Base-by-base conservation (phyloP, 2,113 vertebrate species). In the Leptosomus discolor region DNA sequence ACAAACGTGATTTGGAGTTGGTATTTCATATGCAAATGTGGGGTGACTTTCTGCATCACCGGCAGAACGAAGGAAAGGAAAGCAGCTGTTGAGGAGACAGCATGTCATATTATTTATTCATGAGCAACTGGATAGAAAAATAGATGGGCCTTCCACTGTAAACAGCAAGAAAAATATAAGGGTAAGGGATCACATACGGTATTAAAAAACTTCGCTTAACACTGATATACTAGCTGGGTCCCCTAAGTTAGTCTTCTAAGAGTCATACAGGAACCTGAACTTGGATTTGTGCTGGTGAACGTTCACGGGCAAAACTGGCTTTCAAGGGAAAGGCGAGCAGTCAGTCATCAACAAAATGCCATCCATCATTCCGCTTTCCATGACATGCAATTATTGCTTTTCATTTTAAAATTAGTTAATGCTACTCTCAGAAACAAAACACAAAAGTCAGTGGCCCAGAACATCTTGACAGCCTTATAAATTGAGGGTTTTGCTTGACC, bases 81-180 rank as follows among this genome's bases (percentile, higher is more conserved):
- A 91, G 93, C 93, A 92, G 84, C 88, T 96, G 73, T 21, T 61
- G 85, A 88, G 90, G 36, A 95, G 65, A 93, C 34, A 61, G n/a
- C 30, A 22, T 74, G 63, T 61, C 80, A 32, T 29, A 5, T 91
- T 87, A 61, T 60, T 75, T 82, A 94, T 85, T 91, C 94, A 68
- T 74, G 23, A 93, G 90, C 68, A 91, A 85, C 57, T 74, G 67
- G 75, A 90, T 80, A 54, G 70, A 65, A 94, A 93, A 94, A 60
- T 20, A 45, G 57, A 71, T 20, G 36, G 56, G 37, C 24, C 67
- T 73, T 85, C 34, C n/a, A 21, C 34, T 41, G 75, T 8, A 60
- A 90, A 30, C 20, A 60, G 43, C 4, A 20, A 63, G 54, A 56
- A 21, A 75, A 58, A 83, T 56, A 12, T 5, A 45, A 58, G 30